These are phyloP conservation scores for Meiosimyza platycephala DNA, from an alignment of 2,888 invertebrate genomes.

Conservation along the genomic window DNA sequence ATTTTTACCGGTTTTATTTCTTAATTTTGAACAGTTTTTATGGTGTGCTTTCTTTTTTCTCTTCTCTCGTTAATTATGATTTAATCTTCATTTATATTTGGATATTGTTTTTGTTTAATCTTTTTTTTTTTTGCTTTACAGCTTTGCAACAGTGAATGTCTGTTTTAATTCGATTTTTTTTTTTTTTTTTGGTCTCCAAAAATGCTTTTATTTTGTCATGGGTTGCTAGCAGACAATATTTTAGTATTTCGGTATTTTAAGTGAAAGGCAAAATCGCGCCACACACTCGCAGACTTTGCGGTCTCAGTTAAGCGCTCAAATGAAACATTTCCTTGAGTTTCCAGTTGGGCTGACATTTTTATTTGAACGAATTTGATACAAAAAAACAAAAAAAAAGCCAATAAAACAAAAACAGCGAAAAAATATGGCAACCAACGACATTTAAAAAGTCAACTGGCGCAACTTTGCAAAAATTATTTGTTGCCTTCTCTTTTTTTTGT, in stretches of 20 bases:
- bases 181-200: slow-evolving; percentile 6
- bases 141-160: too few relatives aligned
- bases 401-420: neutral
- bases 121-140: too few relatives aligned
- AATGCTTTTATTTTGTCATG: neutral
- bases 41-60: too few relatives aligned
- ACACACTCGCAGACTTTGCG: neutral
- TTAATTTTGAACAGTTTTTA: too few relatives aligned
- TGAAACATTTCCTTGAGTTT: slow-evolving; percentile 11
- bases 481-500: too few relatives aligned
- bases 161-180: neutral
- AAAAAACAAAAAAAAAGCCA: neutral
- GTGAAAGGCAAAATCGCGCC: slow-evolving; percentile 5
- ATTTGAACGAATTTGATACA: neutral
- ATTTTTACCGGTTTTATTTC: too few relatives aligned
- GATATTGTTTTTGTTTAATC: too few relatives aligned
- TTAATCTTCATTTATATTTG: too few relatives aligned
- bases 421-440: neutral
- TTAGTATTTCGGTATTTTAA: neutral
- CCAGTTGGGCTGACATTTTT: slow-evolving; percentile 8
- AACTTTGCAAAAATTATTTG: too few relatives aligned
- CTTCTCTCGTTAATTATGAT: too few relatives aligned
- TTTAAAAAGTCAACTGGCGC: neutral
- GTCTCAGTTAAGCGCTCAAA: neutral
- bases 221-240: neutral